phyloP scores from a whole-genome alignment of 1,140 invertebrate genomes.

The Drosophila simulans region DNA sequence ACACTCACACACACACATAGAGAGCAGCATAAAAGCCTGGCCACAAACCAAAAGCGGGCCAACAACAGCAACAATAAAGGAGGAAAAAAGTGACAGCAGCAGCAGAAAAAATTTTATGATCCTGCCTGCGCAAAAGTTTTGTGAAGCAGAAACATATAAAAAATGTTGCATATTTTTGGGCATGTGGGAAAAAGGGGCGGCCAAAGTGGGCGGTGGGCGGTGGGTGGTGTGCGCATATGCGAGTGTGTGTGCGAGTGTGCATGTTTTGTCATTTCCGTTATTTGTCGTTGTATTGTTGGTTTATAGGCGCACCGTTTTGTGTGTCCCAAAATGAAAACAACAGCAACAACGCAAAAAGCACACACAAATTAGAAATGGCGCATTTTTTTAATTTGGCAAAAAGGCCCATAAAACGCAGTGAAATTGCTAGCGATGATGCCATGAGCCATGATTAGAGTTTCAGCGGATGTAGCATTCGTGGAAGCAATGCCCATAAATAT shows the following conservation, averaged over 20 bases:
- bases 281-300: slow-evolving; percentile 53
- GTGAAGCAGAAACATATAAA: slow-evolving; percentile 82
- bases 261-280: slow-evolving; percentile 54
- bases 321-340: slow-evolving; percentile 23
- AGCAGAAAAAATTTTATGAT: slow-evolving; percentile 81
- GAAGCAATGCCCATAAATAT: too few species aligned
- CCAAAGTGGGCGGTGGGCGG: slow-evolving; percentile 6
- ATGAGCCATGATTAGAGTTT: slow-evolving; percentile 31
- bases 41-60: slow-evolving; percentile 57
- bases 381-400: slow-evolving; percentile 79
- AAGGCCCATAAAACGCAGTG: slow-evolving; percentile 73
- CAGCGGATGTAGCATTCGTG: slow-evolving; percentile 6
- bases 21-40: slow-evolving; percentile 59
- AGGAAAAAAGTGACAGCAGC: slow-evolving; percentile 71
- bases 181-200: slow-evolving; percentile 33
- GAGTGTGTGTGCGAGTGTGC: slow-evolving; percentile 9
- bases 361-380: slow-evolving; percentile 64
- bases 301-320: slow-evolving; percentile 63
- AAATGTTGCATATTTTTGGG: slow-evolving; percentile 81
- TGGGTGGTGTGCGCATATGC: neutral
- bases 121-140: slow-evolving; percentile 71
- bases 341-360: slow-evolving; percentile 21
- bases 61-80: slow-evolving; percentile 50
- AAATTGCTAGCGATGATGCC: slow-evolving; percentile 35
- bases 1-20: slow-evolving; percentile 15